Base-by-base conservation (phyloP, 2,888 invertebrate species). In the Acanthopleura granulata region DNA sequence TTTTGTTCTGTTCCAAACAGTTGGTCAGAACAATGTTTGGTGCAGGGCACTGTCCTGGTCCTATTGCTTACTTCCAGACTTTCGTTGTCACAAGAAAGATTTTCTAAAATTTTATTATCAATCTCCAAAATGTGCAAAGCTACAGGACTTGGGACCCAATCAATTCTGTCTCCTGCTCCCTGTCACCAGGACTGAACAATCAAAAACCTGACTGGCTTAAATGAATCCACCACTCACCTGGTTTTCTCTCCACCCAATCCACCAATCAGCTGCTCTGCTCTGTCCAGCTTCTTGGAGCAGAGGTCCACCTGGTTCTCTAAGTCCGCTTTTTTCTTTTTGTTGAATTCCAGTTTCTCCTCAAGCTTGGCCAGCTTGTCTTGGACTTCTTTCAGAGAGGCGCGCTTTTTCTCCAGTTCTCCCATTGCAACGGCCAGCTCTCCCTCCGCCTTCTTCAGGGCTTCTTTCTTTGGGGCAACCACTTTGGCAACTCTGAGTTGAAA, bases 391-490 rank as follows among this genome's bases (percentile, higher is more conserved):
- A 91, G 82, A 0, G 89, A 87, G 12, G 88, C 89, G 74, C 91
- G 85, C 79, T 91, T 91, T 79, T 88, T 89, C 79, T 90, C 89
- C 72, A 91, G 81, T 1, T 87, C 86, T 25, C 79, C 85, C 88
- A 90, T 89, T 72, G 91, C 91, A 62, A 85, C 85, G 11, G 88
- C 84, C 49, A 90, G 82, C 73, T 91, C 89, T 12, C 78, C 83
- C 76, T 91, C 87, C 15, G 91, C 91, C 62, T 85, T 85, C 79
- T 89, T 89, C 79, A 91, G 82, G 12, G 89, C 88, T 74, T 85
- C 85, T 78, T 91, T 91, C 83, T 91, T 91, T 3, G 91, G 91
- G 4, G 91, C 91, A 1, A 91, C 91, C 69, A 91, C 88, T 82
- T 90, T 90, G 9, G 90, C 90, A 18, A 91, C 91, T 80, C 90